phyloP scores from a whole-genome alignment of 2,888 invertebrate genomes.

The Oscheius sp. region DNA sequence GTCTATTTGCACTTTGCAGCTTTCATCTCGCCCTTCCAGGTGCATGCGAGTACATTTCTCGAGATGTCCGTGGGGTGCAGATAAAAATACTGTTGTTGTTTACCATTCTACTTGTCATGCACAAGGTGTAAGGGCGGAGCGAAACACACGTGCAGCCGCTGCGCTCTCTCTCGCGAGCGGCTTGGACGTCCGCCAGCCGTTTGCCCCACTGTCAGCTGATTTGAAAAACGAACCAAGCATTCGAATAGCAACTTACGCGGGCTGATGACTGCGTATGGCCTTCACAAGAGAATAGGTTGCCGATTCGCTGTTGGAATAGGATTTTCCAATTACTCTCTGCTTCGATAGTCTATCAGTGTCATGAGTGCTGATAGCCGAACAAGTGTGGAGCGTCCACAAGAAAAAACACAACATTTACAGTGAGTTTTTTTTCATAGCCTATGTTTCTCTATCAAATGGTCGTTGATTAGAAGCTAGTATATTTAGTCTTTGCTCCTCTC shows the following conservation, averaged over 20 bases:
- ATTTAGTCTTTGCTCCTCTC: too few species aligned
- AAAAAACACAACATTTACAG: constrained; percentile 38
- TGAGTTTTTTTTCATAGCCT: constrained; percentile 8
- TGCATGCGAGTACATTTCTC: background rate
- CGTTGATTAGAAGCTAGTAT: too few species aligned
- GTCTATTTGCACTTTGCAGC: too few species aligned
- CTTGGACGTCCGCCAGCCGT: constrained; percentile 34
- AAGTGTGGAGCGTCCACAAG: constrained; percentile 28
- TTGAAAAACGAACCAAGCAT: constrained; percentile 34
- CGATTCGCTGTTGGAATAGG: constrained; percentile 29
- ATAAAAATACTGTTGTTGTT: constrained; percentile 18
- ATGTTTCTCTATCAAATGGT: too few species aligned
- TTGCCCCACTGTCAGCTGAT: constrained; percentile 40
- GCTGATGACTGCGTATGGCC: constrained; percentile 36
- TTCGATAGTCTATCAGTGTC: constrained; percentile 21
- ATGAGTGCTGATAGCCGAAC: constrained; percentile 31
- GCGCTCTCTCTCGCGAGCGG: constrained; percentile 17
- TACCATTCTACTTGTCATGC: constrained; percentile 5
- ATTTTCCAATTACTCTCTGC: constrained; percentile 29
- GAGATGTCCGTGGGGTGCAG: background rate
- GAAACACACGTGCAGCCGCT: constrained; percentile 35
- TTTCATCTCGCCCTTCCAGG: too few species aligned
- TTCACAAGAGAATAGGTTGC: constrained; percentile 29
- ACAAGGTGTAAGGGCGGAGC: constrained; percentile 29
- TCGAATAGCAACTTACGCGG: constrained; percentile 35